A percentile compares a stretch with the other conserved stretches of the same genome.
Evolutionary conservation across 2,113 vertebrate species (phyloP).

Genomic region (Phylloscopus whistleri): DNA sequence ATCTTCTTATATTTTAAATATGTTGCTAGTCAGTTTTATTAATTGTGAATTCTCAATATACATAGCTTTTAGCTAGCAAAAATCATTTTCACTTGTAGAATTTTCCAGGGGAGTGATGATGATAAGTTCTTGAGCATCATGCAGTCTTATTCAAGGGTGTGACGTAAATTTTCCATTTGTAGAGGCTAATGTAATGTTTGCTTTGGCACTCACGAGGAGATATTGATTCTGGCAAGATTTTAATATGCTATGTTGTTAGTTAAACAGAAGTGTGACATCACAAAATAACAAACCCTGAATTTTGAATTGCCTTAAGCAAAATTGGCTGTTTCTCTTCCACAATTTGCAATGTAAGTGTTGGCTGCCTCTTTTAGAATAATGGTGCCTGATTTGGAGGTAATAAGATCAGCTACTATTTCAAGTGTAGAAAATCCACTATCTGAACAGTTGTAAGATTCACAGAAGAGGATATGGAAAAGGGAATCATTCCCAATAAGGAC

Average conservation of each 20-base stretch:
- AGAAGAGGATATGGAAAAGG: constrained; percentile 28
- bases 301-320: background rate
- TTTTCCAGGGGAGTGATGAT: background rate
- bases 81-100: background rate
- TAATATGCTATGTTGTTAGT: background rate
- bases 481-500: background rate
- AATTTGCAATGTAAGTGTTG: background rate
- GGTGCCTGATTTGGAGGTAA: background rate
- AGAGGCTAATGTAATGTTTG: background rate
- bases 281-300: background rate
- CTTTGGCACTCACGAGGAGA: background rate
- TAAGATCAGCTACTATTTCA: background rate
- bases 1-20: background rate
- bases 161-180: background rate
- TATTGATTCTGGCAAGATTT: constrained; percentile 12
- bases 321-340: background rate
- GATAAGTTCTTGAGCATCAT: background rate
- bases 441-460: constrained; percentile 12
- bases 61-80: background rate
- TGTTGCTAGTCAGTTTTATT: background rate
- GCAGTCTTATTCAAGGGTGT: background rate
- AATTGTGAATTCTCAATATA: background rate
- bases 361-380: background rate
- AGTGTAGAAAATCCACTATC: background rate
- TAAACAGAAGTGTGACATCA: constrained; percentile 32